These are phyloP conservation scores for Pimephales promelas DNA, from an alignment of 2,113 vertebrate species.

Conservation along the genomic window DNA sequence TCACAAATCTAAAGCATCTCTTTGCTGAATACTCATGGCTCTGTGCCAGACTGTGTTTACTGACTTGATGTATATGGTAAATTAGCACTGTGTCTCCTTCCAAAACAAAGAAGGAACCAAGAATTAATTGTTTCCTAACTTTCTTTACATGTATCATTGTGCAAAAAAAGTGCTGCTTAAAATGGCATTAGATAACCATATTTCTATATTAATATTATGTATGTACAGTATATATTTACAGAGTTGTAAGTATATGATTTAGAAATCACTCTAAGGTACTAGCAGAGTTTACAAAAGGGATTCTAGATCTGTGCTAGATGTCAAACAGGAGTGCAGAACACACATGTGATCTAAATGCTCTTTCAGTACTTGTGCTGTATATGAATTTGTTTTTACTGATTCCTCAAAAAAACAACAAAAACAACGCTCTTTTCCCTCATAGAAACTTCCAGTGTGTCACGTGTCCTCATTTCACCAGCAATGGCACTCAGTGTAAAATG, in stretches of 20 bases:
- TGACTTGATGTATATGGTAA: conserved; percentile 3
- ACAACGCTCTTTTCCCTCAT: background rate
- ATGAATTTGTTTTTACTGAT: conserved; percentile 59
- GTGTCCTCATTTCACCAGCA: background rate
- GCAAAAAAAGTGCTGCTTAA: conserved; percentile 40
- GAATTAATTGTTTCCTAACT: conserved; percentile 44
- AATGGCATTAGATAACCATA: conserved; percentile 43
- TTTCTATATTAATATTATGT: conserved; percentile 51
- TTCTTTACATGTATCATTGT: conserved; percentile 47
- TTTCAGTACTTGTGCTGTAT: conserved; percentile 54
- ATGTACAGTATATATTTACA: conserved; percentile 59
- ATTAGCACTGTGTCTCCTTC: conserved; percentile 40
- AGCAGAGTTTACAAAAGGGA: conserved; percentile 46
- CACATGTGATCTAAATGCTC: conserved; percentile 17
- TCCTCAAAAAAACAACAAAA: conserved; percentile 43
- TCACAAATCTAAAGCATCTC: conserved; percentile 4
- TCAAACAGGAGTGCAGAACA: conserved; percentile 28
- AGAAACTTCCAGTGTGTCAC: background rate
- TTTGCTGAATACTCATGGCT: conserved; percentile 29
- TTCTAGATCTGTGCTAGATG: conserved; percentile 32
- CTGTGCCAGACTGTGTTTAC: conserved; percentile 16
- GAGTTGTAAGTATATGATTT: conserved; percentile 52
- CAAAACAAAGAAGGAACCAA: conserved; percentile 1
- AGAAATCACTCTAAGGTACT: conserved; percentile 57
- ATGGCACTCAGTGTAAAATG: background rate